Evolutionary conservation across 1,140 invertebrate genomes (phyloP).

Genomic region (Lineus longissimus): DNA sequence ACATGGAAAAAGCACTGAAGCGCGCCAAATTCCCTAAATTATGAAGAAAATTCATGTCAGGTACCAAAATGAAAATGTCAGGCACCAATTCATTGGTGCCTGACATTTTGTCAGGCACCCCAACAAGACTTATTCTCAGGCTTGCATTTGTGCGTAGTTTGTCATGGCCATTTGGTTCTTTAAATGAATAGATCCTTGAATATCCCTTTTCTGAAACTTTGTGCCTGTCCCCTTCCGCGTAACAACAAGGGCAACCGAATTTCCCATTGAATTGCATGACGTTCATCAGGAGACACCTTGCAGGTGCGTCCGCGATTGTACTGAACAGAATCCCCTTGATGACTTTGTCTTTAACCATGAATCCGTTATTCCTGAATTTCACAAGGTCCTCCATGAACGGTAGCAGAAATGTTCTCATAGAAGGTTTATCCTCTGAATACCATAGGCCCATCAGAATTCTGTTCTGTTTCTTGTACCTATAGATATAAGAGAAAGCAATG

Average conservation of each 20-base stretch:
- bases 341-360: neutral
- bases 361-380: too few species aligned
- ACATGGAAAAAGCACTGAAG: too few species aligned
- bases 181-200: neutral
- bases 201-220: neutral
- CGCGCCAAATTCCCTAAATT: too few species aligned
- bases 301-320: neutral
- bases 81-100: too few species aligned
- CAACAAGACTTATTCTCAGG: too few species aligned
- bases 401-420: too few species aligned
- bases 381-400: too few species aligned
- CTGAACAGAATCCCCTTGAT: neutral
- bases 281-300: neutral
- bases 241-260: slow-evolving; percentile 1
- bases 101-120: too few species aligned
- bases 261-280: slow-evolving; percentile 4
- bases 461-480: neutral
- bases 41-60: too few species aligned
- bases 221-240: neutral
- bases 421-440: neutral
- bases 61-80: too few species aligned
- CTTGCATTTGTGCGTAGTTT: too few species aligned
- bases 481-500: neutral
- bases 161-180: too few species aligned
- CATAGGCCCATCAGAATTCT: neutral